Base-by-base conservation (phyloP, 2,113 vertebrate genomes). In the Megatriorchis doriae region DNA sequence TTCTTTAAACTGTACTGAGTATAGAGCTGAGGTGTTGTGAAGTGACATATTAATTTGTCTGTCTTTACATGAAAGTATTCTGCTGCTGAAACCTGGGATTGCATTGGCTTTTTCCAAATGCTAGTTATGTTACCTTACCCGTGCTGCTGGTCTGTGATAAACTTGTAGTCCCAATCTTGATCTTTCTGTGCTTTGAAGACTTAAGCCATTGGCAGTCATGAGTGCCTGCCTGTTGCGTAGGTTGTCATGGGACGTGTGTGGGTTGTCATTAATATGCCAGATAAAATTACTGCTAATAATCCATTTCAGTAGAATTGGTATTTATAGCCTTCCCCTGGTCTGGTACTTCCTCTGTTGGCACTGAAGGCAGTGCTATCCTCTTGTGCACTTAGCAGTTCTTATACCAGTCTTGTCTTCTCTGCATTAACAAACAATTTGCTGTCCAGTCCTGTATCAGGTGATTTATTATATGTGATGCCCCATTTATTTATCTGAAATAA, bases 271-370 rank as follows among this genome's bases (percentile, higher is more conserved):
- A 86, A 32, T 43, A 7, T 61, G 63, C 36, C 43, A 86, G 67
- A 21, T 56, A 61, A 91, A 93, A 89, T 81, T 70, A 48, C 65
- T 91, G 62, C 63, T 93, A 70, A 81, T 73, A 81, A 61, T 91
- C 58, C 16, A 56, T 7, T 81, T 77, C 31, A 65, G 2, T 31
- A 38, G 71, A 13, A 91, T 34, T 1, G 2, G 27, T 43, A 27
- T 73, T 91, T 84, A 52, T 48, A 89, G 32, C 22, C 55, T 53
- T 70, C 31, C 42, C 32, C 42, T 4, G 1, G 27, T 15, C 19
- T 77, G 75, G 36, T 47, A 31, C 34, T 81, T 80, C 36, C 2
- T 8, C 29, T 56, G 26, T 36, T 63, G 34, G 16, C 27, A 16
- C 25, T 36, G 27, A n/a, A 56, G 43, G 29, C 13, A 31, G 13